These are phyloP conservation scores for Petroica traversi DNA, from an alignment of 2,113 vertebrate species.

Conservation along the genomic window DNA sequence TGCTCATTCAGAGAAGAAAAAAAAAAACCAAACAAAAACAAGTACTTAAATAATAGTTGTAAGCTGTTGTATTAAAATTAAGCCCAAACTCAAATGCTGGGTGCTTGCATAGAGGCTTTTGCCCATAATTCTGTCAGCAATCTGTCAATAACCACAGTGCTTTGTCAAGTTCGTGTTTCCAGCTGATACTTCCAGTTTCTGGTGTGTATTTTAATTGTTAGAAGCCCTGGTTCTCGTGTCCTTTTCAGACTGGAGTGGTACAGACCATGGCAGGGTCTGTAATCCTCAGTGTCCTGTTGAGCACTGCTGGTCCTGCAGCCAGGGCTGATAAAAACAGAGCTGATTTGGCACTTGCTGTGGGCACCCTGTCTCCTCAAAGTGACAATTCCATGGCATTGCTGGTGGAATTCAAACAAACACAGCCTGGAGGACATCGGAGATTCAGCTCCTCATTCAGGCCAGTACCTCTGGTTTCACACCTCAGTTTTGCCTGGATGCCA, in stretches of 20 bases:
- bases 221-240: background rate
- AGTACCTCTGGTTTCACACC: background rate
- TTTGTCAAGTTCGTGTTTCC: background rate
- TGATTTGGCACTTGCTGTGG: background rate
- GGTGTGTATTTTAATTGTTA: background rate
- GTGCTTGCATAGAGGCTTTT: background rate
- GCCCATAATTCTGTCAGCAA: background rate
- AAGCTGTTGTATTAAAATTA: background rate
- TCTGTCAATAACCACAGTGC: background rate
- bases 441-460: background rate
- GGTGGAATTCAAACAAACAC: background rate
- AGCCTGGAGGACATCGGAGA: background rate
- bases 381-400: background rate
- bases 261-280: background rate
- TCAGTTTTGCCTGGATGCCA: background rate
- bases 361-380: background rate
- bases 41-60: background rate
- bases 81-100: background rate
- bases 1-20: constrained; percentile 24
- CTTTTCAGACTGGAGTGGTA: background rate
- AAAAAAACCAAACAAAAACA: too few relatives aligned
- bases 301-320: background rate
- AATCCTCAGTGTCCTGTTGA: background rate
- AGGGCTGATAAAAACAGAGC: background rate
- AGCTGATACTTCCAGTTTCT: background rate